These are phyloP conservation scores for Eupithecia abbreviata DNA, from an alignment of 2,888 invertebrate genomes.

Conservation along the genomic window DNA sequence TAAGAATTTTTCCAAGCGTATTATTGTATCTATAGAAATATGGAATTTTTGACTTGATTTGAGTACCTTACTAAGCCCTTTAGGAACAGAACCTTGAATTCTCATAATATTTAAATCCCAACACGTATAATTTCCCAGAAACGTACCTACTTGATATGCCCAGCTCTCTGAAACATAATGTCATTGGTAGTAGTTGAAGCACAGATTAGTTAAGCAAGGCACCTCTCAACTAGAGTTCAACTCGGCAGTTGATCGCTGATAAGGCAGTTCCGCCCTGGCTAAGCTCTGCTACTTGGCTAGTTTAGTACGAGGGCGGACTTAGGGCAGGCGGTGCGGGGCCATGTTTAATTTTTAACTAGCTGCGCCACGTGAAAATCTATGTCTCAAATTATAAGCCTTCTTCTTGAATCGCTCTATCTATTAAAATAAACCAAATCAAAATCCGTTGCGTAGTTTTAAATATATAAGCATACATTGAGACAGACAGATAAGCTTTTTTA, in stretches of 20 bases:
- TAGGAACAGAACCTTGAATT: too few relatives aligned
- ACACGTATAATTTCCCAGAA: too few relatives aligned
- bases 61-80: not conserved
- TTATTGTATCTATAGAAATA: not conserved
- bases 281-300: slow-evolving; percentile 11
- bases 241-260: slow-evolving; percentile 7
- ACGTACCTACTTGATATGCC: not conserved
- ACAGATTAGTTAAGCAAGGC: slow-evolving; percentile 1
- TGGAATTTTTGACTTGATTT: not conserved
- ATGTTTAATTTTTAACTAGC: not conserved
- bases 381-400: too few relatives aligned
- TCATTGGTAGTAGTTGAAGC: not conserved
- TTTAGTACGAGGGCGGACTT: not conserved
- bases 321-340: not conserved
- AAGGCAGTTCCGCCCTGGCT: slow-evolving; percentile 8
- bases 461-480: too few relatives aligned
- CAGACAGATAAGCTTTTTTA: too few relatives aligned
- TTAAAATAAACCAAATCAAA: too few relatives aligned
- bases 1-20: not conserved
- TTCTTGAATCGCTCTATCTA: too few relatives aligned
- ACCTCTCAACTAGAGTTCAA: slow-evolving; percentile 7
- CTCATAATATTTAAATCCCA: too few relatives aligned
- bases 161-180: not conserved
- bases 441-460: too few relatives aligned
- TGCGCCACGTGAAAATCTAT: too few relatives aligned